Evolutionary conservation across 2,797 vertebrate genomes (phyloP).

Genomic region (Acanthiza pusilla): DNA sequence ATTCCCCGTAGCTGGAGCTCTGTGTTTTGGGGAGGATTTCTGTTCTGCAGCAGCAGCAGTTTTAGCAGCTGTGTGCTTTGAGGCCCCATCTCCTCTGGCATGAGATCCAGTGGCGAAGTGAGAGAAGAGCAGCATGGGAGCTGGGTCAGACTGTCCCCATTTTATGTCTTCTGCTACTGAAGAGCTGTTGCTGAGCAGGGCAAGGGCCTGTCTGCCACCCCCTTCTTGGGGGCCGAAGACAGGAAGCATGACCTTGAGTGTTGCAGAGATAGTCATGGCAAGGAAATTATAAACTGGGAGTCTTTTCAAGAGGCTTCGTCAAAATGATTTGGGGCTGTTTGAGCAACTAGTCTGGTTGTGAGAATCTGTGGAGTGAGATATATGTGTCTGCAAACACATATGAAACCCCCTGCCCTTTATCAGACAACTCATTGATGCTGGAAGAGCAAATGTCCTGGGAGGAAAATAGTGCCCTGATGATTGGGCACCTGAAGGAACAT

Average conservation of each 20-base stretch:
- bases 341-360: neutral
- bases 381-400: neutral
- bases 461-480: accelerated
- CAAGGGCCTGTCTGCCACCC: neutral
- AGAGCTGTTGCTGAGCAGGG: neutral
- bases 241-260: neutral
- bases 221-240: neutral
- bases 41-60: slow-evolving; percentile 18
- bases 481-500: neutral
- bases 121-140: neutral
- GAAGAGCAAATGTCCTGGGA: neutral
- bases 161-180: neutral
- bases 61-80: neutral
- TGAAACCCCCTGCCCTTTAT: neutral
- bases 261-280: neutral
- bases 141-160: neutral
- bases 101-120: neutral
- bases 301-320: neutral
- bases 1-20: neutral
- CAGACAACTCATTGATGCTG: neutral
- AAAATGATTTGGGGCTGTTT: neutral
- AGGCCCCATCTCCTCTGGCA: neutral
- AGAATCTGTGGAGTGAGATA: neutral
- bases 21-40: slow-evolving; percentile 1
- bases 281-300: neutral